Evolutionary conservation across 2,888 invertebrate species (phyloP), one percentile per base, ranked within the genome.

Genomic region (Epinotia nisella): DNA sequence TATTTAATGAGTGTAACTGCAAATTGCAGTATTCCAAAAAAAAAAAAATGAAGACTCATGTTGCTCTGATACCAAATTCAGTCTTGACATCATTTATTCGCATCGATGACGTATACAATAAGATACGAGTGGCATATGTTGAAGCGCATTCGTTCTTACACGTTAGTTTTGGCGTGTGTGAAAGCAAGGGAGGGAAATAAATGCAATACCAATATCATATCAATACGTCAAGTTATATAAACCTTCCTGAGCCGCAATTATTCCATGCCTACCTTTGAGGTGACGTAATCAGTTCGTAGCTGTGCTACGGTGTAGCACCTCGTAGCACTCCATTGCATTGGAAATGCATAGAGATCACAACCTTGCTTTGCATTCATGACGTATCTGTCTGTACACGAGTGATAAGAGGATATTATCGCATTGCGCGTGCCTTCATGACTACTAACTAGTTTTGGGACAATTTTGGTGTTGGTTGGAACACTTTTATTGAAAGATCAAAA

Each of bases 341-440:
- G 61, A 67, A 72, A 67, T 72, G 71, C 61, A 71, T 67, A 60
- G 55, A 67, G 71, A 67, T 72, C 71, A n/a, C n/a, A 72, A 61
- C 55, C 41, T 71, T 29, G 66, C 71, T 61, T 49, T 49, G 71
- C 66, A 61, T 72, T 29, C 67, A 67, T 49, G 67, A 61, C 67
- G 61, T 72, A 67, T 67, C 67, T 56, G 55, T 67, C 67, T 56
- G 55, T 65, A 65, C 55, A 39, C 19, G 49, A 49, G 60, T 55
- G 58, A 49, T 35, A 58, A 29, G 53, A 41, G 15, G 29, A 24
- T 24, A 61, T 41, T 35, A 21, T 45, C 17, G 17, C 41, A 15
- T 15, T n/a, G 24, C 21, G 41, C 45, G 41, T 21, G 15, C 24
- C 24, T 45, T 24, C 21, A 24, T 55, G 45, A 13, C 45, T 45